These are phyloP conservation scores for Caligus rogercresseyi DNA, from an alignment of 1,140 invertebrate genomes.

Conservation along the genomic window DNA sequence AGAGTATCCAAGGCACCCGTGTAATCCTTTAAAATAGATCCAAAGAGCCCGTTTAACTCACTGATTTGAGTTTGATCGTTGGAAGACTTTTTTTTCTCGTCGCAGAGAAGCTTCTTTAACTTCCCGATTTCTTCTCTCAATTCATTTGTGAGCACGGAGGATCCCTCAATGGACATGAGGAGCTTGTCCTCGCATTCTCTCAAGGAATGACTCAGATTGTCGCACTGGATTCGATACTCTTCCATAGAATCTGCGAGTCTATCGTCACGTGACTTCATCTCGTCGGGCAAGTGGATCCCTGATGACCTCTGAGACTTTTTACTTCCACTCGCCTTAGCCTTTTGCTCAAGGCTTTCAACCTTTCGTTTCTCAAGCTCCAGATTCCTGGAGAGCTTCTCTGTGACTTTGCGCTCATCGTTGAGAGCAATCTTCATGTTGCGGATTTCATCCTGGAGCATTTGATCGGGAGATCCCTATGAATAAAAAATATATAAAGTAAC, in stretches of 20 bases:
- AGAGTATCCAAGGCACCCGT: background rate
- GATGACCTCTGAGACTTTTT: background rate
- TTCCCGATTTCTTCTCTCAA: conserved; percentile 5
- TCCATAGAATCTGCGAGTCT: background rate
- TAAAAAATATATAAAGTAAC: background rate
- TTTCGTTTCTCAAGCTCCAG: conserved; percentile 1
- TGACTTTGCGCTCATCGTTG: conserved; percentile 5
- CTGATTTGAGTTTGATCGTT: background rate
- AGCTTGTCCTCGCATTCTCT: conserved; percentile 7
- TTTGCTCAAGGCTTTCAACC: conserved; percentile 1
- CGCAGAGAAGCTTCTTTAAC: background rate
- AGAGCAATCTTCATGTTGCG: background rate
- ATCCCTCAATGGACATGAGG: background rate
- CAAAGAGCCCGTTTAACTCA: background rate
- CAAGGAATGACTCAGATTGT: background rate
- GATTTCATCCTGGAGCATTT: conserved; percentile 6
- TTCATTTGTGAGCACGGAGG: background rate
- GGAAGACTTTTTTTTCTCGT: background rate
- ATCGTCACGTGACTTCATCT: background rate
- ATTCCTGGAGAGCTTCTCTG: background rate
- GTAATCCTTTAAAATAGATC: background rate
- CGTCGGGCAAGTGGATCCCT: background rate
- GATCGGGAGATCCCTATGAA: background rate
- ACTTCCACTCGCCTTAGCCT: background rate
- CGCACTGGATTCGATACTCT: background rate